Conservation (phyloP, 2,888 invertebrate genomes). For the Morpho achilles region DNA sequence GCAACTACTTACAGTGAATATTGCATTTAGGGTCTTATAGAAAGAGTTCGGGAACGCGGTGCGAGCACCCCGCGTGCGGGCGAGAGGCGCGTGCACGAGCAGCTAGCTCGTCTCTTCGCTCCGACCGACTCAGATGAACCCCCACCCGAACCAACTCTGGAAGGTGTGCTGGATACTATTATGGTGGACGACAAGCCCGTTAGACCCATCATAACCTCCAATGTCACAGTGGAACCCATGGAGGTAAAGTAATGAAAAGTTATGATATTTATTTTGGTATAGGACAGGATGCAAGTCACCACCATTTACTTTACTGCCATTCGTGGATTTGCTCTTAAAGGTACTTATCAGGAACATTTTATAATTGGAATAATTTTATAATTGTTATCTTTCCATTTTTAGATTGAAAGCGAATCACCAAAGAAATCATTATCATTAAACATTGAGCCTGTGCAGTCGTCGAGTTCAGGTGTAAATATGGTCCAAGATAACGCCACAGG, state of each 20-base stretch:
- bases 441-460: constrained; percentile 47
- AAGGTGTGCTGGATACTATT: constrained; percentile 15
- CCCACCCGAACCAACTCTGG: constrained; percentile 26
- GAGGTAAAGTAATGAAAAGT: constrained; percentile 38
- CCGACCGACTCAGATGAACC: constrained; percentile 28
- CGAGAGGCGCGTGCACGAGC: constrained; percentile 86
- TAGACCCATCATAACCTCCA: constrained; percentile 32
- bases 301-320: too few relatives aligned
- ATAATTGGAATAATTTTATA: not conserved
- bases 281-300: too few relatives aligned
- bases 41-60: constrained; percentile 87
- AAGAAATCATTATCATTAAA: constrained; percentile 50
- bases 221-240: constrained; percentile 54
- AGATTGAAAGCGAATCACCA: constrained; percentile 48
- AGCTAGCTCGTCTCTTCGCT: constrained; percentile 75
- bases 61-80: constrained; percentile 79
- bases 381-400: constrained; percentile 10
- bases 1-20: not conserved
- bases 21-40: constrained; percentile 80
- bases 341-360: not conserved
- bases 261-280: too few relatives aligned
- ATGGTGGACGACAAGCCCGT: constrained; percentile 22
- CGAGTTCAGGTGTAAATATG: constrained; percentile 43
- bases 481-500: constrained; percentile 34
- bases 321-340: too few relatives aligned